Conservation (phyloP, 2,113 vertebrate genomes). For the Apaloderma vittatum region DNA sequence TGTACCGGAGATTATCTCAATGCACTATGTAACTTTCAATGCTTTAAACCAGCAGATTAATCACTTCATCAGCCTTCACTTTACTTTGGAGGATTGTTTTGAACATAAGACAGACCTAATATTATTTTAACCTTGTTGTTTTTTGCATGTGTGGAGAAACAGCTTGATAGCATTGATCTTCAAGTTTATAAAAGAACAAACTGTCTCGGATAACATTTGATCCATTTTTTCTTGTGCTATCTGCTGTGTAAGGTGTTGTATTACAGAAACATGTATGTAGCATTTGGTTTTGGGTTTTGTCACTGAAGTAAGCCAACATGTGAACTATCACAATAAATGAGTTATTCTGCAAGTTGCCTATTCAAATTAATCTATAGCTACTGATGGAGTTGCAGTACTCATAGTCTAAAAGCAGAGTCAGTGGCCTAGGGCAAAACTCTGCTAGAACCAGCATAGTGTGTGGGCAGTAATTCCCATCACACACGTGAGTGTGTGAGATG, state of each 20-base stretch:
- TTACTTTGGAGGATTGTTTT: slow-evolving; percentile 18
- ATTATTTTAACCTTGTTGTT: slow-evolving; percentile 64
- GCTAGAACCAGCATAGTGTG: neutral
- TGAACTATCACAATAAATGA: neutral
- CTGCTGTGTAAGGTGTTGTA: neutral
- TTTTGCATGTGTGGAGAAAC: neutral
- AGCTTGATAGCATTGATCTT: neutral
- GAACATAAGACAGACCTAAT: neutral
- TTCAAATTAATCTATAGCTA: neutral
- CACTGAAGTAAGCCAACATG: neutral
- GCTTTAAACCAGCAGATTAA: neutral
- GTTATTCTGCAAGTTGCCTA: neutral
- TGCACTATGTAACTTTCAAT: neutral
- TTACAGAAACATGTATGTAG: neutral
- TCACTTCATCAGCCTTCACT: slow-evolving; percentile 27
- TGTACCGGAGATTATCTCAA: slow-evolving; percentile 18
- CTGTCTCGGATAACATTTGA: neutral
- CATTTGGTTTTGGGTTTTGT: neutral
- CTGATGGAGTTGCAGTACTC: neutral
- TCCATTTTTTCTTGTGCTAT: neutral
- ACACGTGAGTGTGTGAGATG: neutral
- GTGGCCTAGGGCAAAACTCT: neutral
- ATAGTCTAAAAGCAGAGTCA: neutral
- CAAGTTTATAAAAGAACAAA: neutral
- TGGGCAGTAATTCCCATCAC: neutral